Conservation (phyloP, 1,140 invertebrate genomes). For the Hypsibius dujardini region DNA sequence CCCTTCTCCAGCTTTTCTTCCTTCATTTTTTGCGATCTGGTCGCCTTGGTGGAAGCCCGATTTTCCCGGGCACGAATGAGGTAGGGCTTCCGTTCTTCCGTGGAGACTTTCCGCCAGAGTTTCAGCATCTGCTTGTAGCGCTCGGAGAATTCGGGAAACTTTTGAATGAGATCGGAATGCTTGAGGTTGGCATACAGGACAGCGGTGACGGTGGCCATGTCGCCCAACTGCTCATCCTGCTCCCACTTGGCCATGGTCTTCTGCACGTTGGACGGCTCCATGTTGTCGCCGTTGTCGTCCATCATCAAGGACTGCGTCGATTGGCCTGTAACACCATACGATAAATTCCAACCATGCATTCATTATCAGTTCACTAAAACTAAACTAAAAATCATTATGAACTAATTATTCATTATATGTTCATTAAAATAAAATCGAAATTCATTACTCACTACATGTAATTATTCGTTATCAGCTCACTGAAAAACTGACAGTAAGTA, state of each 20-base stretch:
- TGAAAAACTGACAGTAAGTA: too few relatives aligned
- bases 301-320: too few relatives aligned
- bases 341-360: too few relatives aligned
- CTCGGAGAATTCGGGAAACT: constrained; percentile 63
- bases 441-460: too few relatives aligned
- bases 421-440: too few relatives aligned
- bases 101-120: constrained; percentile 71
- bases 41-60: constrained; percentile 60
- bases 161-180: constrained; percentile 75
- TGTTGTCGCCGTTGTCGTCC: constrained; percentile 23
- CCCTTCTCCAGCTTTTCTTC: background rate
- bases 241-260: constrained; percentile 36
- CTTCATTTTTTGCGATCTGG: constrained; percentile 53
- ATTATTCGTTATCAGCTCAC: too few relatives aligned
- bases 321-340: too few relatives aligned
- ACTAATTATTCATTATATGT: too few relatives aligned
- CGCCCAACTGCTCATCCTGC: constrained; percentile 75
- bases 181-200: constrained; percentile 89
- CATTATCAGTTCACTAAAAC: too few relatives aligned
- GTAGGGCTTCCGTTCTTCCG: constrained; percentile 71
- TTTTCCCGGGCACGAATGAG: constrained; percentile 74
- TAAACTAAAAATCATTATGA: too few relatives aligned
- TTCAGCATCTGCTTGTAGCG: constrained; percentile 78
- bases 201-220: constrained; percentile 78
- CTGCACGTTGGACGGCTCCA: constrained; percentile 26